Base-by-base conservation (phyloP, 1,140 invertebrate species). In the Orchesella cincta region DNA sequence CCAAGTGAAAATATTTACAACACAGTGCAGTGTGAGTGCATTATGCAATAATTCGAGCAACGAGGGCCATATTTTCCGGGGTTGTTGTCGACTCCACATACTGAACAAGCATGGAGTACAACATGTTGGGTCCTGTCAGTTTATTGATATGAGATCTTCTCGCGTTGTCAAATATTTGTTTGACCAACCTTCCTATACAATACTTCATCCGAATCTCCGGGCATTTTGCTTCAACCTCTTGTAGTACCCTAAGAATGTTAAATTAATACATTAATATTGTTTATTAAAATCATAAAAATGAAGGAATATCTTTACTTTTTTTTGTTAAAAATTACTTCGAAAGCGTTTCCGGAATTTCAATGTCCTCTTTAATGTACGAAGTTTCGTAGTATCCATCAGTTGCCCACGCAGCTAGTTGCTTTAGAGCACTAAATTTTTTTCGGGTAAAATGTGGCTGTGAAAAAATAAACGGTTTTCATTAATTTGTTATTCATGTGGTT, bases 151-250 rank as follows among this genome's bases (percentile, higher is more conserved):
- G n/a, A 36, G 78, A 1, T 46, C 26, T 1, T 39, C 54, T 5
- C 81, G 73, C 0, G 31, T 62, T 35, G 57, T 82, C 81, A 5
- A 82, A 34, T 12, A 82, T 75, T 71, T 79, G 67, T 71, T 82
- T 82, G 0, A 73, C 79, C 16, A 75, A 12, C 16, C 70, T 14
- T 1, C 81, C 81, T 14, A 78, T 28, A 39, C 33, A 39, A n/a
- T 73, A 39, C 39, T 73, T 73, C 35, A 73, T 8, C n/a, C 5
- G 8, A 3, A 73, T 29, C 46, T 46, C 35, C 14, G 71, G 31
- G 46, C 26, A 46, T 12, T 1, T 36, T n/a, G 12, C 26, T 23
- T 73, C 71, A 2, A 28, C 39, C 3, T 51, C 28, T 14, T 39
- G 14, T 2, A 73, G 46, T 8, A 46, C 36, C 14, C 71, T 73